Conservation (phyloP, 1,140 invertebrate genomes). For the Pseudomyrmex concolor region DNA sequence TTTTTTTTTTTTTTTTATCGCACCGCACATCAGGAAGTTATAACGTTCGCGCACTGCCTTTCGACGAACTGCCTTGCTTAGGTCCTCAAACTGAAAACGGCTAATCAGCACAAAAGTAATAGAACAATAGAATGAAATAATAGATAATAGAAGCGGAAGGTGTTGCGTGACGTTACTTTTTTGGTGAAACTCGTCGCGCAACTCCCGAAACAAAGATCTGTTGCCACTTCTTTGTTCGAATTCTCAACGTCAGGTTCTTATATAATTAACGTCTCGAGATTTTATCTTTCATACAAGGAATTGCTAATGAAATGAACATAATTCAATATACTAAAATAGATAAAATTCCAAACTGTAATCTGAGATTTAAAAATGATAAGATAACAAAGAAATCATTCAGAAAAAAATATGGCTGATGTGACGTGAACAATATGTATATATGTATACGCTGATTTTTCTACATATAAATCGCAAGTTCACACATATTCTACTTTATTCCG, state of each 20-base stretch:
- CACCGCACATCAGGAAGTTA: conserved; percentile 72
- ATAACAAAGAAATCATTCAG: neutral
- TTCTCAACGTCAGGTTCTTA: conserved; percentile 9
- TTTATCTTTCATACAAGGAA: neutral
- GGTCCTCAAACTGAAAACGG: conserved; percentile 41
- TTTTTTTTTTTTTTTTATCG: conserved; percentile 71
- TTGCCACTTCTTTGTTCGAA: neutral
- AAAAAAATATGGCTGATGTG: neutral
- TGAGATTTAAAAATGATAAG: neutral
- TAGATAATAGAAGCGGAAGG: too few relatives aligned
- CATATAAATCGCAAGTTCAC: conserved; percentile 5
- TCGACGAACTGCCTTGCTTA: conserved; percentile 35
- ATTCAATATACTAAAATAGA: neutral
- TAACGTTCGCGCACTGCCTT: conserved; percentile 62
- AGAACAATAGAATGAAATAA: neutral
- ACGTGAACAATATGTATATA: neutral
- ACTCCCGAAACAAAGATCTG: neutral
- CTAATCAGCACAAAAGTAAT: conserved; percentile 59
- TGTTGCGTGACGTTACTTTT: neutral
- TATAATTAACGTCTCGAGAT: neutral
- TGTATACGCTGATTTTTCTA: neutral
- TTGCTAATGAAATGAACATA: neutral
- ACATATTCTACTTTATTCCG: neutral
- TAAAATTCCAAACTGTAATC: conserved; percentile 4
- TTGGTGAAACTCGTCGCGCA: neutral